Conservation (phyloP, 2,888 invertebrate species). For the Mesoligia furuncula region DNA sequence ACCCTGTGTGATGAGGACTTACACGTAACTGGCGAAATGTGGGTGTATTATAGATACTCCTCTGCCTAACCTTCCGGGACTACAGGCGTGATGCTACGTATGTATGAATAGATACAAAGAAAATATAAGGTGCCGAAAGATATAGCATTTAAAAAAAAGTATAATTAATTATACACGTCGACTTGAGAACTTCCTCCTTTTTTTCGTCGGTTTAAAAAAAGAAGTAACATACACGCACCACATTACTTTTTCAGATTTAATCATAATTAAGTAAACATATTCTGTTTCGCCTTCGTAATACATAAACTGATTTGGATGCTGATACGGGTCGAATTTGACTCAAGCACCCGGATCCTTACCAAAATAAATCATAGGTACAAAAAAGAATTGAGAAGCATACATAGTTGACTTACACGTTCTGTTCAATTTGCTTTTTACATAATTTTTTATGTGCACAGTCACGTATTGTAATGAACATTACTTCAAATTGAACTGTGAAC, state of each 20-base stretch:
- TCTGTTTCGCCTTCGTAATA: background rate
- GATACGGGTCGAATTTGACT: slow-evolving; percentile 11
- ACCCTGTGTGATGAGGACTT: no score
- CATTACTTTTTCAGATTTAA: background rate
- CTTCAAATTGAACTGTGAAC: background rate
- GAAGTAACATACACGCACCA: background rate
- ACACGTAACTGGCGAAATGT: background rate
- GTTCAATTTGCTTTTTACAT: slow-evolving; percentile 19
- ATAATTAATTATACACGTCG: no score
- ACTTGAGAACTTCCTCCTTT: background rate
- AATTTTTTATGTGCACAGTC: slow-evolving; percentile 6
- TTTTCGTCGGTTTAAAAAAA: background rate
- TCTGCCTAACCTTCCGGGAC: background rate
- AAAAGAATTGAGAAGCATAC: slow-evolving; percentile 12
- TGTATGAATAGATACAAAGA: background rate
- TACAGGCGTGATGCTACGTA: background rate
- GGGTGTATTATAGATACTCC: background rate
- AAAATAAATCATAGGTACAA: slow-evolving; percentile 24
- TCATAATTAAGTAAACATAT: slow-evolving; percentile 6
- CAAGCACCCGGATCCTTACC: background rate
- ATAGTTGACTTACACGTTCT: background rate
- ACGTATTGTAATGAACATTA: slow-evolving; percentile 9
- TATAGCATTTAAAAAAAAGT: no score
- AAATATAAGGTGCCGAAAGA: background rate
- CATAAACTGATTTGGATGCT: slow-evolving; percentile 6